Evolutionary conservation across 2,888 invertebrate species (phyloP).

Genomic region (Drosophila peninsularis): DNA sequence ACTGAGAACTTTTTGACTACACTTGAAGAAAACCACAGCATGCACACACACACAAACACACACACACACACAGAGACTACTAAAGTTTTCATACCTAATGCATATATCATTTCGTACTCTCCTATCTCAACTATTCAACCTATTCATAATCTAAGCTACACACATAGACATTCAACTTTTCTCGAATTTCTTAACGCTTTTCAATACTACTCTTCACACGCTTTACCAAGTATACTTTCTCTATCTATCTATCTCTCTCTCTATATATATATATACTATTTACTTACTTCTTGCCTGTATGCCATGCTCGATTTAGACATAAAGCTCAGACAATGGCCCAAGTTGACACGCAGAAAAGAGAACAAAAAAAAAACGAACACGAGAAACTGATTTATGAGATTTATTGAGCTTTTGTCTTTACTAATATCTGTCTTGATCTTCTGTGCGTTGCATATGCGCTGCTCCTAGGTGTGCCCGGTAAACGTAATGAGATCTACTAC

Average conservation of each 20-base stretch:
- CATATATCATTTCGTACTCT: slow-evolving; percentile 28
- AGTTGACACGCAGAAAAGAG: slow-evolving; percentile 34
- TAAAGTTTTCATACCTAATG: slow-evolving; percentile 24
- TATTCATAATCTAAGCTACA: slow-evolving; percentile 33
- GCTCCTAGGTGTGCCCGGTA: slow-evolving; percentile 93
- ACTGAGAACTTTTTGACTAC: slow-evolving; percentile 41
- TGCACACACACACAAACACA: slow-evolving; percentile 44
- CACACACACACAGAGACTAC: slow-evolving; percentile 35
- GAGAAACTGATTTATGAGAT: background rate
- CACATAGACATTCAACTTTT: slow-evolving; percentile 19
- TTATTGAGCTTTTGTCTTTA: slow-evolving; percentile 3
- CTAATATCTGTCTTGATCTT: slow-evolving; percentile 25
- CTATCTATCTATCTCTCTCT: slow-evolving; percentile 17
- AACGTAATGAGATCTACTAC: slow-evolving; percentile 96
- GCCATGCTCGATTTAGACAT: slow-evolving; percentile 52
- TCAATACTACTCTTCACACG: slow-evolving; percentile 30
- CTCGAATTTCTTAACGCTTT: slow-evolving; percentile 53
- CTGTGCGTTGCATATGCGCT: slow-evolving; percentile 1
- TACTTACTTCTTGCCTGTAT: slow-evolving; percentile 48
- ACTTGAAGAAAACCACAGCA: slow-evolving; percentile 51
- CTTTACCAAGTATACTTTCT: slow-evolving; percentile 23
- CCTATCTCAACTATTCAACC: slow-evolving; percentile 24
- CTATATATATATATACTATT: slow-evolving; percentile 17
- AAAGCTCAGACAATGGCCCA: slow-evolving; percentile 53
- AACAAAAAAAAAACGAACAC: slow-evolving; percentile 11